A percentile compares a stretch with the other conserved stretches of the same genome.
These are phyloP conservation scores for Caenorhabditis sp. DNA, from an alignment of 2,888 invertebrate genomes.

Conservation along the genomic window DNA sequence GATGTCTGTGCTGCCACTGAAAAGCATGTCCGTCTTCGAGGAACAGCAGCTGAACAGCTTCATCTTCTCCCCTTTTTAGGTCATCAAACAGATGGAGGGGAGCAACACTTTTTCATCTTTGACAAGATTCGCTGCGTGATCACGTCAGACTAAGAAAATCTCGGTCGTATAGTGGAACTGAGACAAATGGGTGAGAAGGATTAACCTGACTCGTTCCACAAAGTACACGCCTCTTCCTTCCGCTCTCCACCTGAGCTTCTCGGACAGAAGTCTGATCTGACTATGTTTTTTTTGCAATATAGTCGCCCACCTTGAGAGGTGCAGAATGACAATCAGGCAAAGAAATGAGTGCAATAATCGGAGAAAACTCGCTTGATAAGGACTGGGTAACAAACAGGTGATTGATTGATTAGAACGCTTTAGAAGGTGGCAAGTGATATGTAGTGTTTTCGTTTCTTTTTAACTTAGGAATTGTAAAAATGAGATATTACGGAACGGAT, in stretches of 20 bases:
- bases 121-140: neutral
- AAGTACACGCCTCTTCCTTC: neutral
- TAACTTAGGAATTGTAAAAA: no score
- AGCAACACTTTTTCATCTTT: conserved; percentile 1
- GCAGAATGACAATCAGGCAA: neutral
- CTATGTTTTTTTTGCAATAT: no score
- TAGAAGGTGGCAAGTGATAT: neutral
- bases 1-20: no score
- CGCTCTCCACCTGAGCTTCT: no score
- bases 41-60: conserved; percentile 21
- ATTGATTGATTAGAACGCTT: neutral
- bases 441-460: no score
- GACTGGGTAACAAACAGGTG: neutral
- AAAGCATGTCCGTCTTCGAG: no score
- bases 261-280: no score
- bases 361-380: neutral
- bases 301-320: no score
- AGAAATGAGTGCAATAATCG: neutral
- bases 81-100: conserved; percentile 1
- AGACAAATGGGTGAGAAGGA: neutral
- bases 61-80: conserved; percentile 24
- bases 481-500: conserved; percentile 1
- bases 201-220: conserved; percentile 1
- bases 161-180: neutral
- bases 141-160: neutral